Conservation (phyloP, 1,140 invertebrate species). For the Lasaia peninsularis region DNA sequence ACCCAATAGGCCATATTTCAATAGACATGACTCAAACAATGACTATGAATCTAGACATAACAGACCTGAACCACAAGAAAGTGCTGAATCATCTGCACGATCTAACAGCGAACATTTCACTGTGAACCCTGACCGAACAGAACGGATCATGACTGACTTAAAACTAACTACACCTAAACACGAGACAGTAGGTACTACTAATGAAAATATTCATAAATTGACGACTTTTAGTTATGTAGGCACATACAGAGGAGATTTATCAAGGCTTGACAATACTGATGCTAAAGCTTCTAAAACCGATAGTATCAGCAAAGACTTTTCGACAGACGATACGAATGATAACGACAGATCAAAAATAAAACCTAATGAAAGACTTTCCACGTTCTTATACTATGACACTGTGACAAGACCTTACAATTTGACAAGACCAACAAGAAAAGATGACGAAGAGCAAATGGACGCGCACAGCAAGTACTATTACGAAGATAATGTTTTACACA, state of each 20-base stretch:
- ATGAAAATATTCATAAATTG: slow-evolving; percentile 60
- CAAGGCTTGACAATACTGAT: slow-evolving; percentile 28
- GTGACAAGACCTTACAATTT: slow-evolving; percentile 60
- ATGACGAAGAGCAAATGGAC: slow-evolving; percentile 44
- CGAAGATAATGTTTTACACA: slow-evolving; percentile 76
- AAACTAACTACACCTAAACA: slow-evolving; percentile 22
- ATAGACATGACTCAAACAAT: slow-evolving; percentile 46
- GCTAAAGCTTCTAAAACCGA: slow-evolving; percentile 32
- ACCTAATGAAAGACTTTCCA: slow-evolving; percentile 53
- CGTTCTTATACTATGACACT: slow-evolving; percentile 60
- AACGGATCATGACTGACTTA: slow-evolving; percentile 21
- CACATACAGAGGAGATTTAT: slow-evolving; percentile 47
- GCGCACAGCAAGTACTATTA: slow-evolving; percentile 74
- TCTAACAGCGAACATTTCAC: slow-evolving; percentile 47
- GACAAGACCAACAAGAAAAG: slow-evolving; percentile 55
- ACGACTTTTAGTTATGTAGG: slow-evolving; percentile 68
- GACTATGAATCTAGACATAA: slow-evolving; percentile 45
- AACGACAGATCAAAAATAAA: slow-evolving; percentile 28
- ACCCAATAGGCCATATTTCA: slow-evolving; percentile 64
- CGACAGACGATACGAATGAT: slow-evolving; percentile 36
- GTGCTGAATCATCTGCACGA: slow-evolving; percentile 26
- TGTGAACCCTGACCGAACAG: slow-evolving; percentile 25
- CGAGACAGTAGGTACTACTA: slow-evolving; percentile 45
- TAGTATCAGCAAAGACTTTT: slow-evolving; percentile 56
- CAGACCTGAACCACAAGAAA: slow-evolving; percentile 17